Conservation (phyloP, 1,140 invertebrate genomes). For the Andrena cerasifolii region DNA sequence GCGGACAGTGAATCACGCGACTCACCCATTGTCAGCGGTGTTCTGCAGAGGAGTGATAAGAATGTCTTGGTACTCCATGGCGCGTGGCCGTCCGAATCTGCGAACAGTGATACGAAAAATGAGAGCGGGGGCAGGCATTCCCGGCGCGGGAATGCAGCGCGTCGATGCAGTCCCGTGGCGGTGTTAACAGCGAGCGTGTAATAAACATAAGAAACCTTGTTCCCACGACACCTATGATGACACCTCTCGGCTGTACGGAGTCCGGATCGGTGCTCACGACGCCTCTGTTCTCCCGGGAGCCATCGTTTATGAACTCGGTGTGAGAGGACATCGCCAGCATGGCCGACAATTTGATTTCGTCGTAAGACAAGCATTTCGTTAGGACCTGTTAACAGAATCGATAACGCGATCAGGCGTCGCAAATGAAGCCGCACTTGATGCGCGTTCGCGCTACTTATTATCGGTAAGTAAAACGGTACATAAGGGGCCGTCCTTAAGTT, state of each 20-base stretch:
- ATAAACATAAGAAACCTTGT: slow-evolving; percentile 68
- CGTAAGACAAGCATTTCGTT: slow-evolving; percentile 83
- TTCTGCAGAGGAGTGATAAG: slow-evolving; percentile 82
- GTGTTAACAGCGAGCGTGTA: slow-evolving; percentile 22
- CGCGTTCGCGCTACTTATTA: too few relatives aligned
- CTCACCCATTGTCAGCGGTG: slow-evolving; percentile 80
- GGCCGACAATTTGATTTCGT: slow-evolving; percentile 85
- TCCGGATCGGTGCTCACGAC: slow-evolving; percentile 74
- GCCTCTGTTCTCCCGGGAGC: slow-evolving; percentile 84
- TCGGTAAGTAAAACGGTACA: too few relatives aligned
- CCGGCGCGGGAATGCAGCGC: background rate
- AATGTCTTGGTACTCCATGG: slow-evolving; percentile 85
- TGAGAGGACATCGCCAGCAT: slow-evolving; percentile 84
- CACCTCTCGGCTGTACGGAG: slow-evolving; percentile 74
- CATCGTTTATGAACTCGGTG: slow-evolving; percentile 86
- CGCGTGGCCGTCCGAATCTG: slow-evolving; percentile 78
- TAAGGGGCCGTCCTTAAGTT: too few relatives aligned
- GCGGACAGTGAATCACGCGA: too few relatives aligned
- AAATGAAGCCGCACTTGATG: too few relatives aligned
- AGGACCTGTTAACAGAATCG: slow-evolving; percentile 70
- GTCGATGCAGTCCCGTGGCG: background rate
- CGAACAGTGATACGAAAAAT: background rate
- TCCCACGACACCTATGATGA: slow-evolving; percentile 77
- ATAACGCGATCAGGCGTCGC: too few relatives aligned
- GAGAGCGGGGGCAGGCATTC: background rate